phyloP scores from a whole-genome alignment of 1,140 invertebrate species.

The Zaprionus lachaisei region DNA sequence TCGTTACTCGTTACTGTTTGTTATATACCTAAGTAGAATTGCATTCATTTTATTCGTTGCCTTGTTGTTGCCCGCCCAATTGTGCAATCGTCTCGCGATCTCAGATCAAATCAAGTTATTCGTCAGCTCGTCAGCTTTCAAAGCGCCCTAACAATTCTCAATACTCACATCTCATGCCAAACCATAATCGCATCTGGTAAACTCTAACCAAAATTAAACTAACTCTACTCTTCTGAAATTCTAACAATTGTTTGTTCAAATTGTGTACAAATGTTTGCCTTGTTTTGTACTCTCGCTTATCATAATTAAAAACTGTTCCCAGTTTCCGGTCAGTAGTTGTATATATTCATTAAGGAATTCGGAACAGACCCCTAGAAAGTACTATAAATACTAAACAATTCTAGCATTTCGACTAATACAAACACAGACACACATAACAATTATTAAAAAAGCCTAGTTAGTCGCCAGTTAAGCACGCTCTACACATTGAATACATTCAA shows the following conservation, averaged over 20 bases:
- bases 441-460: constrained; percentile 40
- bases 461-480: constrained; percentile 40
- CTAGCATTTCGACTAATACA: constrained; percentile 29
- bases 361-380: background rate
- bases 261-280: constrained; percentile 76
- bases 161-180: constrained; percentile 7
- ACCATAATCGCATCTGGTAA: constrained; percentile 24
- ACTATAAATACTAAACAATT: background rate
- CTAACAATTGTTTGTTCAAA: constrained; percentile 44
- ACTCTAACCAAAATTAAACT: constrained; percentile 4
- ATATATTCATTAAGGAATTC: constrained; percentile 9
- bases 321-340: constrained; percentile 1
- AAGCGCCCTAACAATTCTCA: constrained; percentile 1
- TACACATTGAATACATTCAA: constrained; percentile 34
- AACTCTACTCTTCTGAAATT: constrained; percentile 18
- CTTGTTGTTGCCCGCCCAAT: constrained; percentile 56
- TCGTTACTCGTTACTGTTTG: constrained; percentile 32
- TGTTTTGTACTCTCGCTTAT: constrained; percentile 44
- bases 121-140: constrained; percentile 61
- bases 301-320: background rate
- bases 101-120: constrained; percentile 20
- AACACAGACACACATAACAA: constrained; percentile 25
- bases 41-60: constrained; percentile 38
- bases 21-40: constrained; percentile 27
- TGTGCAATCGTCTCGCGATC: constrained; percentile 58